A percentile compares a stretch with the other conserved stretches of the same genome.
These are phyloP conservation scores for Drosophila sproati DNA, from an alignment of 1,140 invertebrate genomes.

Conservation along the genomic window DNA sequence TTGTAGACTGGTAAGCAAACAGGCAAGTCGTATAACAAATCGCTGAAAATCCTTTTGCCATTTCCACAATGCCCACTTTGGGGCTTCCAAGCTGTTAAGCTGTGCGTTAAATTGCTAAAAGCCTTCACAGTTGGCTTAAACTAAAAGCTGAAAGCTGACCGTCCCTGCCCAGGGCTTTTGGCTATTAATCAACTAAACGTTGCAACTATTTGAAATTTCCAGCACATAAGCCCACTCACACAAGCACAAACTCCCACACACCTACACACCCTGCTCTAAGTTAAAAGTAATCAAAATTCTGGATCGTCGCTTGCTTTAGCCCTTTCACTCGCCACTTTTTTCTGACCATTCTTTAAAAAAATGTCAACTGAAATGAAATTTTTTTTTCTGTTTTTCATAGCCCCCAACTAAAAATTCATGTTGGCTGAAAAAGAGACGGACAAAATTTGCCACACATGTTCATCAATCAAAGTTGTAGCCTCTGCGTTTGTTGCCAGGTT, in stretches of 20 bases:
- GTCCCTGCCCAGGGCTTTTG: constrained; percentile 27
- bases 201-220: constrained; percentile 76
- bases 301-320: constrained; percentile 44
- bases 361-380: constrained; percentile 65
- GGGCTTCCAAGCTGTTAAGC: constrained; percentile 66
- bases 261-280: constrained; percentile 45
- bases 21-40: constrained; percentile 29
- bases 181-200: constrained; percentile 83
- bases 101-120: constrained; percentile 83
- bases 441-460: constrained; percentile 69
- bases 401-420: constrained; percentile 31
- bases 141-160: constrained; percentile 68
- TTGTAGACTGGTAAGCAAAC: constrained; percentile 44
- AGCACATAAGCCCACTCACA: constrained; percentile 30
- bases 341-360: constrained; percentile 35
- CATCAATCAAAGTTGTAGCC: constrained; percentile 76
- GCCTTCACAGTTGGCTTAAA: constrained; percentile 69
- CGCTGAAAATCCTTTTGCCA: constrained; percentile 14
- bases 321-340: constrained; percentile 27
- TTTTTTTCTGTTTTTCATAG: constrained; percentile 30
- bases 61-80: constrained; percentile 4
- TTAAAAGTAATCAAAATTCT: constrained; percentile 79
- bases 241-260: neutral
- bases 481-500: constrained; percentile 19
- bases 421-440: constrained; percentile 29